Conservation (phyloP, 2,888 invertebrate genomes). For the Epirrhoe tristata region DNA sequence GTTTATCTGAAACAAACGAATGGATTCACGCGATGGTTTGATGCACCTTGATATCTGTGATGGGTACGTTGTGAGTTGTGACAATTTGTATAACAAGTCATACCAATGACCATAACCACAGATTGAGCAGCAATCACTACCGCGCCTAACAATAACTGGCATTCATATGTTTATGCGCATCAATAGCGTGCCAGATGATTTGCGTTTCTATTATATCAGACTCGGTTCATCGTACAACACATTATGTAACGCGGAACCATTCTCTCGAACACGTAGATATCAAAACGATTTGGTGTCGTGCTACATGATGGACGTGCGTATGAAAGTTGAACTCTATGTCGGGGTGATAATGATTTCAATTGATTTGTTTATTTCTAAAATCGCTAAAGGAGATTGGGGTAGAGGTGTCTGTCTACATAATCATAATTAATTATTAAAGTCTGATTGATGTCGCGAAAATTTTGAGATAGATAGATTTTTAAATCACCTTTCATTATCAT, state of each 20-base stretch:
- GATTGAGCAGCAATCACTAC: constrained; percentile 9
- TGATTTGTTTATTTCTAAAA: constrained; percentile 31
- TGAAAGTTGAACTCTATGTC: constrained; percentile 19
- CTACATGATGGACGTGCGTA: constrained; percentile 16
- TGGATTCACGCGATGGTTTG: constrained; percentile 6
- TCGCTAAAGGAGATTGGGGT: constrained; percentile 26
- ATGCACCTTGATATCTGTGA: constrained; percentile 9
- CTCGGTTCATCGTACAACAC: constrained; percentile 38
- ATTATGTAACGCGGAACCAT: constrained; percentile 41
- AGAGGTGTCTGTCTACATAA: neutral
- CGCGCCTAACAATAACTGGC: constrained; percentile 19
- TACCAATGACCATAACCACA: constrained; percentile 7
- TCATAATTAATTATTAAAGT: neutral
- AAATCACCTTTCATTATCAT: too few relatives aligned
- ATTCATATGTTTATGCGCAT: constrained; percentile 27
- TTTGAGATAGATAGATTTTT: too few relatives aligned
- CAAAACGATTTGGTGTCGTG: constrained; percentile 30
- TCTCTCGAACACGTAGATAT: constrained; percentile 20
- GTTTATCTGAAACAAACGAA: constrained; percentile 18
- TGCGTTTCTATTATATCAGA: constrained; percentile 34
- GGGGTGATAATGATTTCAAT: constrained; percentile 34
- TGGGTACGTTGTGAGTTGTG: neutral
- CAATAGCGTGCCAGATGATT: constrained; percentile 39
- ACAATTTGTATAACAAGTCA: constrained; percentile 1
- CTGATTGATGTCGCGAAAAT: too few relatives aligned